Percentiles rank a stretch among this genome's conserved stretches.
phyloP scores from a whole-genome alignment of 2,113 vertebrate genomes.

The Tenrec ecaudatus region DNA sequence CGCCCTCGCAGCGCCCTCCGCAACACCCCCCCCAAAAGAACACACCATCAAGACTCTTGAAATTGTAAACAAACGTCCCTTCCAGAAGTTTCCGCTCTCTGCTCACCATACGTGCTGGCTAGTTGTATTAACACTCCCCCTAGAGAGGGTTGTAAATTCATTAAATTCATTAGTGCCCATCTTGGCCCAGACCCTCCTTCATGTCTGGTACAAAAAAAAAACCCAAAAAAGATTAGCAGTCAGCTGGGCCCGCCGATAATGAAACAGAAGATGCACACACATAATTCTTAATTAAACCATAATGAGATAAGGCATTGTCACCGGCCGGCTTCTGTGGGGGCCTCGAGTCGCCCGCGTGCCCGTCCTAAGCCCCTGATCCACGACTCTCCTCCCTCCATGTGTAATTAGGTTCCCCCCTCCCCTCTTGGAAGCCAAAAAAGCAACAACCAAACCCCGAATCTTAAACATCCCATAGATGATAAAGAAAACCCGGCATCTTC shows the following conservation, averaged over 20 bases:
- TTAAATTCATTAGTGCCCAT: conserved; percentile 87
- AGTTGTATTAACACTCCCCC: conserved; percentile 85
- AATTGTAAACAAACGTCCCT: conserved; percentile 81
- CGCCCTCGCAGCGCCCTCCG: too few species aligned
- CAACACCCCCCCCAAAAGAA: too few species aligned
- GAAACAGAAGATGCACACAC: conserved; percentile 89
- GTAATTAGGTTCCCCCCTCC: conserved; percentile 85
- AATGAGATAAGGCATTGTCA: conserved; percentile 91
- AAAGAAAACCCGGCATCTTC: too few species aligned
- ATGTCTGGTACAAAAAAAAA: conserved; percentile 40
- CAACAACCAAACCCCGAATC: too few species aligned
- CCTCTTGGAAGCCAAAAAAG: background rate
- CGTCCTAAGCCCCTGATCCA: conserved; percentile 90
- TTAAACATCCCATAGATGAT: too few species aligned
- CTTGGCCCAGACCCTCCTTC: conserved; percentile 78
- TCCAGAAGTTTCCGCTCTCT: conserved; percentile 67
- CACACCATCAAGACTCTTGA: conserved; percentile 33
- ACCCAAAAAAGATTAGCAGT: conserved; percentile 85
- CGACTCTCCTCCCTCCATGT: conserved; percentile 84
- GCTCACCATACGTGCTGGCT: conserved; percentile 73
- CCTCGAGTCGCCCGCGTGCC: too few species aligned
- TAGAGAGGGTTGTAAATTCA: conserved; percentile 77
- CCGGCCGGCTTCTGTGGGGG: conserved; percentile 70
- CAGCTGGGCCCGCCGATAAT: conserved; percentile 89
- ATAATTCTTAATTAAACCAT: conserved; percentile 92